phyloP scores from a whole-genome alignment of 2,888 invertebrate genomes.

The Ormyrus pomaceus region DNA sequence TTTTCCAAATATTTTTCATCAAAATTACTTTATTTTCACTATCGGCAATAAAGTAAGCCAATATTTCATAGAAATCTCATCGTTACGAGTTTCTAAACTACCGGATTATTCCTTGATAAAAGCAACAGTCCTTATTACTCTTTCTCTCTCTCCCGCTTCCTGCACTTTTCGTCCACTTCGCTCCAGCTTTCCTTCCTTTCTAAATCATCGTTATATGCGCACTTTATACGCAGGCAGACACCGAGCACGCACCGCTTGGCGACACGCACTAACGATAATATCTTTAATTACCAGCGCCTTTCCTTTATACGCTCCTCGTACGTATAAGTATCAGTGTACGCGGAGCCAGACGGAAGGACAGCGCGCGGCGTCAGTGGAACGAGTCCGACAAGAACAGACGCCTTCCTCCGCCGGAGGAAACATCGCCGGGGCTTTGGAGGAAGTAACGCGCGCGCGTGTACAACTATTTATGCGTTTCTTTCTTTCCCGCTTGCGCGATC shows the following conservation, averaged over 20 bases:
- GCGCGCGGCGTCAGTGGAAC: slow-evolving; percentile 32
- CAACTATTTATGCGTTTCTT: slow-evolving; percentile 45
- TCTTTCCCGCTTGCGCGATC: background rate
- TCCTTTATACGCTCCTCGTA: slow-evolving; percentile 8
- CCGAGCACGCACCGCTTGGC: slow-evolving; percentile 61
- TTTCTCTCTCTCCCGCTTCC: slow-evolving; percentile 28
- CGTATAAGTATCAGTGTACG: no score
- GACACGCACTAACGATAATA: slow-evolving; percentile 73
- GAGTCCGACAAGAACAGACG: slow-evolving; percentile 56
- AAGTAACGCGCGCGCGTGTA: slow-evolving; percentile 36
- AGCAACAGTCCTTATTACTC: slow-evolving; percentile 12
- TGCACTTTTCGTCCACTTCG: background rate
- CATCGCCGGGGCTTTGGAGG: slow-evolving; percentile 24
- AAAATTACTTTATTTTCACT: no score
- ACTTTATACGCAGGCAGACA: no score
- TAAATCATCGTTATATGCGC: no score
- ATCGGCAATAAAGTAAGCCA: no score
- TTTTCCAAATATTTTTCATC: no score
- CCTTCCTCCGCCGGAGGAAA: slow-evolving; percentile 46
- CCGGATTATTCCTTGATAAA: slow-evolving; percentile 57
- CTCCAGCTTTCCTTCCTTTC: no score
- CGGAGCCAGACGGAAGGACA: slow-evolving; percentile 37
- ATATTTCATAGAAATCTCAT: no score
- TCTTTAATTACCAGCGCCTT: slow-evolving; percentile 71
- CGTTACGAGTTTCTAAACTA: slow-evolving; percentile 55